These are phyloP conservation scores for Bufo bufo DNA, from an alignment of 2,113 vertebrate species.

Conservation along the genomic window DNA sequence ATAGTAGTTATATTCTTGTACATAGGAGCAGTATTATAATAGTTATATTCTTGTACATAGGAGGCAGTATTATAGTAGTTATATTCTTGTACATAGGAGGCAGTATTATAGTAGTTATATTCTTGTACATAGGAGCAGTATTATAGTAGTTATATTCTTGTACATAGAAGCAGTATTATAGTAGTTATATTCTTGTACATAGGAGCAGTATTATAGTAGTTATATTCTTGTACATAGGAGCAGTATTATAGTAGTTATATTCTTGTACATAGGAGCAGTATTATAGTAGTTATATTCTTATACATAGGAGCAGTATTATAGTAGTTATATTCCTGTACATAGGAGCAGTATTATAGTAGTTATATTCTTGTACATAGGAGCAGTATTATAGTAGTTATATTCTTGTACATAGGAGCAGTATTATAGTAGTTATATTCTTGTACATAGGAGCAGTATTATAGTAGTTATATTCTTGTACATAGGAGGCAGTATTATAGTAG, in stretches of 20 bases:
- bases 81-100: background rate
- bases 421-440: conserved; percentile 22
- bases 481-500: conserved; percentile 14
- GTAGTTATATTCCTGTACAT: conserved; percentile 8
- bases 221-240: conserved; percentile 6
- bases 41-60: background rate
- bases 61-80: background rate
- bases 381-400: conserved; percentile 15
- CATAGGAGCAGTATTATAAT: background rate
- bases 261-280: conserved; percentile 10
- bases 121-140: background rate
- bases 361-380: background rate
- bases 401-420: conserved; percentile 3
- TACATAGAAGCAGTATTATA: background rate
- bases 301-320: conserved; percentile 2
- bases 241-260: conserved; percentile 23
- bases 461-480: conserved; percentile 16
- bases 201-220: conserved; percentile 4
- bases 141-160: background rate
- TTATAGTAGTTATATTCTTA: conserved; percentile 19
- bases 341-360: background rate
- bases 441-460: conserved; percentile 2
- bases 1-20: conserved; percentile 11
- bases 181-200: conserved; percentile 12
- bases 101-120: conserved; percentile 12